Percentiles rank a stretch among this genome's conserved stretches.
These are phyloP conservation scores for Zosterops hypoxanthus DNA, from an alignment of 2,113 vertebrate genomes.

Conservation along the genomic window DNA sequence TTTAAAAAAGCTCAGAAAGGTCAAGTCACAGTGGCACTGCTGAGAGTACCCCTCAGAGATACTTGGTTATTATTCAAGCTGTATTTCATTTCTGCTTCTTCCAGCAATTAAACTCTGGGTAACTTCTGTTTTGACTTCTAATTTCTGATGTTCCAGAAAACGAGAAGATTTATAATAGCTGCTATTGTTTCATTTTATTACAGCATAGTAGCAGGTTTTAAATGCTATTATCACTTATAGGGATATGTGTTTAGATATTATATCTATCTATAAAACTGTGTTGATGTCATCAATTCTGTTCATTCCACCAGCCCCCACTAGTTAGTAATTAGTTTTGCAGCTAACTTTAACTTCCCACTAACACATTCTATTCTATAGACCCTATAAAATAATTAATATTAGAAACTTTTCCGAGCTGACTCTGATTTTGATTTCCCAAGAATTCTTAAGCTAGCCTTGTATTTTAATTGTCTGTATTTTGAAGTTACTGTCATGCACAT, in stretches of 20 bases:
- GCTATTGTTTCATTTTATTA: background rate
- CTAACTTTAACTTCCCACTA: background rate
- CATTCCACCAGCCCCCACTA: background rate
- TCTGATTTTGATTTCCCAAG: background rate
- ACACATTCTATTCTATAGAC: background rate
- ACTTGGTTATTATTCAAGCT: background rate
- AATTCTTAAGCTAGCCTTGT: background rate
- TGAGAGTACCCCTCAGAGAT: background rate
- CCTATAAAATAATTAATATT: background rate
- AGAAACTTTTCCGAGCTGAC: background rate
- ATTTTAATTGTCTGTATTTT: background rate
- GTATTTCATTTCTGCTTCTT: background rate
- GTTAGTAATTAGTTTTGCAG: background rate
- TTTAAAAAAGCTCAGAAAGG: background rate
- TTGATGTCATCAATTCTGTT: background rate
- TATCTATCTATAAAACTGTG: background rate
- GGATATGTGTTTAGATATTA: background rate
- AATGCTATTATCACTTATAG: background rate
- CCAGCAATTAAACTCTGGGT: background rate
- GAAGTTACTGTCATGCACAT: background rate
- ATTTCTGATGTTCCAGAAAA: background rate
- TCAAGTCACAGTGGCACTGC: background rate
- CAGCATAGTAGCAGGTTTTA: background rate
- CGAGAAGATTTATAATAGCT: background rate
- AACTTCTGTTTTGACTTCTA: background rate